Conservation (phyloP, 1,140 invertebrate genomes). For the Meloidogyne chitwoodi region DNA sequence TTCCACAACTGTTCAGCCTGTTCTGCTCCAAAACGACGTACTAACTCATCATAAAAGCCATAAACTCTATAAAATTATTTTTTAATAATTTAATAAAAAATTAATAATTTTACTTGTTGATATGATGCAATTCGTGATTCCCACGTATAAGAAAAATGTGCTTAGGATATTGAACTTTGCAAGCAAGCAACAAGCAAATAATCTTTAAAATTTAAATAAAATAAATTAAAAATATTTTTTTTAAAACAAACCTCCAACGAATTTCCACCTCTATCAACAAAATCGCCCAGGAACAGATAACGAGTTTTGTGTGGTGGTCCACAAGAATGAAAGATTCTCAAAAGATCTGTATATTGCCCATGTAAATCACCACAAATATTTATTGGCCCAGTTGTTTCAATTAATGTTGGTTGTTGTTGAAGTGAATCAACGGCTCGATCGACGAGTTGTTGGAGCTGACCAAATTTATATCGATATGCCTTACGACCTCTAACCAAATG, state of each 20-base stretch:
- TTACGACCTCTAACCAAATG: background rate
- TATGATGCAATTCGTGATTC: slow-evolving; percentile 59
- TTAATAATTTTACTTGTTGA: slow-evolving; percentile 6
- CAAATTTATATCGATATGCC: background rate
- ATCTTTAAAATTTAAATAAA: background rate
- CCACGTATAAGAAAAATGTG: slow-evolving; percentile 44
- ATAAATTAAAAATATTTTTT: background rate
- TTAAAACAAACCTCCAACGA: background rate
- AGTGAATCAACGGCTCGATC: slow-evolving; percentile 15
- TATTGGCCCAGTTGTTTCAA: slow-evolving; percentile 35
- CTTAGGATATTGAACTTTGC: slow-evolving; percentile 40
- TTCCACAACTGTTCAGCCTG: background rate
- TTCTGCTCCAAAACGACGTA: background rate
- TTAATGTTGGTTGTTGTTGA: slow-evolving; percentile 18
- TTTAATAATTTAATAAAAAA: background rate
- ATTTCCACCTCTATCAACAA: background rate
- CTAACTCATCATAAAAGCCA: background rate
- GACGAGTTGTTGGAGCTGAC: slow-evolving; percentile 20
- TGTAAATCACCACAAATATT: slow-evolving; percentile 48
- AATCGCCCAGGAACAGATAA: background rate
- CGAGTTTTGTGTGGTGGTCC: background rate
- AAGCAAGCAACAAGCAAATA: slow-evolving; percentile 37
- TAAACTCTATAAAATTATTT: background rate
- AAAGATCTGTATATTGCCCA: slow-evolving; percentile 39
- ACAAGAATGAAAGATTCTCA: background rate